Conservation (phyloP, 2,888 invertebrate species). For the Drosophila prolongata region DNA sequence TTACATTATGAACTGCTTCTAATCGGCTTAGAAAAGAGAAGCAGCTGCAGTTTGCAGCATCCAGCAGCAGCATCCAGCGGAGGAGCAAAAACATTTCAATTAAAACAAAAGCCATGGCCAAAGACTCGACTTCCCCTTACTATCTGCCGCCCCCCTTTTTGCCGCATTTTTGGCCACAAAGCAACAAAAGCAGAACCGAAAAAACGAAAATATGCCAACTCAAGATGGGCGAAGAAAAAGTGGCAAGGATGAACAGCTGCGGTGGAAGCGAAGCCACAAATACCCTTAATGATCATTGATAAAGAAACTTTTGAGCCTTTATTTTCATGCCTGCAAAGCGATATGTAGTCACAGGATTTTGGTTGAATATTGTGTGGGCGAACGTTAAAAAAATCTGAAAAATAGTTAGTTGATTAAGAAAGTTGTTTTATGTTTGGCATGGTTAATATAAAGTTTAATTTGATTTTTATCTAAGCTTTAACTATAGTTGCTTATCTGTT, state of each 20-base stretch:
- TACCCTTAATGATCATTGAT: constrained; percentile 32
- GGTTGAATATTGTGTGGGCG: constrained; percentile 2
- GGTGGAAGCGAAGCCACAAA: constrained; percentile 22
- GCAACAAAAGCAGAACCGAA: constrained; percentile 19
- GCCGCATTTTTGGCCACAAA: constrained; percentile 62
- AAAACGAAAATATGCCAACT: constrained; percentile 31
- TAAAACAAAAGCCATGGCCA: constrained; percentile 65
- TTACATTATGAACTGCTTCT: constrained; percentile 68
- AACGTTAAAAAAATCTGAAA: neutral
- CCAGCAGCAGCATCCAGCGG: constrained; percentile 17
- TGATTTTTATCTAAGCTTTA: too few species aligned
- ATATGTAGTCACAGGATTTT: constrained; percentile 3
- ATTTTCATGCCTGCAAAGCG: neutral
- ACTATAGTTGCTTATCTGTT: too few species aligned
- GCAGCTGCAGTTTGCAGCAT: constrained; percentile 24
- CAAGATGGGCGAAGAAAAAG: constrained; percentile 21
- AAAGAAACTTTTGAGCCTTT: constrained; percentile 16
- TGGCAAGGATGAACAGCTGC: constrained; percentile 21
- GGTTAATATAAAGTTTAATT: too few species aligned
- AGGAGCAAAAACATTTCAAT: constrained; percentile 71
- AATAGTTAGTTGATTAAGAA: neutral
- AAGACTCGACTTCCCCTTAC: constrained; percentile 14
- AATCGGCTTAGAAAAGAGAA: constrained; percentile 62
- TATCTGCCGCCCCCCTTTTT: neutral
- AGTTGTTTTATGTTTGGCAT: neutral